Percentiles rank a stretch among this genome's conserved stretches.
Evolutionary conservation across 1,140 invertebrate species (phyloP).

Genomic region (Alviniconcha marisindica): DNA sequence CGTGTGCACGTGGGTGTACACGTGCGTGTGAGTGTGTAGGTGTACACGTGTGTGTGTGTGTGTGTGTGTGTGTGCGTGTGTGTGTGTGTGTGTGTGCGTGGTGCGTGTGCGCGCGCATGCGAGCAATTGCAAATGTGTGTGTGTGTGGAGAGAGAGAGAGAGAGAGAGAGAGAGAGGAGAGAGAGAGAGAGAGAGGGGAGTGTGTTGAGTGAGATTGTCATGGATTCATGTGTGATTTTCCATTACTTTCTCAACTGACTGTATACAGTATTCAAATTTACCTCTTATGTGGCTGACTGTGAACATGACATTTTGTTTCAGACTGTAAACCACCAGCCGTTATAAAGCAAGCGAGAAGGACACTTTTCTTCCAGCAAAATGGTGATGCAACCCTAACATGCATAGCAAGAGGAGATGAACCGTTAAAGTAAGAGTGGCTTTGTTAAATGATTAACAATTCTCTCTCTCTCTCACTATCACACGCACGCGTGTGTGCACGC

Average conservation of each 20-base stretch:
- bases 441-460: background rate
- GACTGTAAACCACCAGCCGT: conserved; percentile 48
- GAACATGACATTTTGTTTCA: conserved; percentile 16
- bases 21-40: too few relatives aligned
- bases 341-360: conserved; percentile 27
- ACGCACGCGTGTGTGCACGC: background rate
- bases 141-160: background rate
- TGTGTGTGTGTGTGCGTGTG: conserved; percentile 26
- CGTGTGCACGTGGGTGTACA: background rate
- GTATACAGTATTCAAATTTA: background rate
- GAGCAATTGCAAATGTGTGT: background rate
- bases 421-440: conserved; percentile 41
- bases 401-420: conserved; percentile 43
- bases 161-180: too few relatives aligned
- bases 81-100: background rate
- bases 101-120: background rate
- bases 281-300: background rate
- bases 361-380: conserved; percentile 40
- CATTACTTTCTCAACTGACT: background rate
- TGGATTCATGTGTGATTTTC: background rate
- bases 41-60: conserved; percentile 19
- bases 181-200: too few relatives aligned
- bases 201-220: too few relatives aligned
- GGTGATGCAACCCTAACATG: conserved; percentile 48
- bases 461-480: background rate